Conservation (phyloP, 2,113 vertebrate genomes). For the Corvus hawaiiensis region DNA sequence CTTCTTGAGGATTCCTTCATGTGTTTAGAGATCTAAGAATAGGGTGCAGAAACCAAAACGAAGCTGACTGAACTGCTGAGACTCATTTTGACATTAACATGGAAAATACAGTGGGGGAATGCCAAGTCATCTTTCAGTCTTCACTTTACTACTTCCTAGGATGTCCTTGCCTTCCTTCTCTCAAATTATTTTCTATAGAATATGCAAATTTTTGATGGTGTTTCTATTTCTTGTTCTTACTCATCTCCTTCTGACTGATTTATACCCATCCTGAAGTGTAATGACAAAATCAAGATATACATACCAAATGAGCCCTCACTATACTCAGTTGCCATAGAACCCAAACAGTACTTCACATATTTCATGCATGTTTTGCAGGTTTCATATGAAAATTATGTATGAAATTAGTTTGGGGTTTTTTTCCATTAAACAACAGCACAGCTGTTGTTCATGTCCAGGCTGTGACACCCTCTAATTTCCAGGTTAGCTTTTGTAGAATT, state of each 20-base stretch:
- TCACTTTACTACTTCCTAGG: neutral
- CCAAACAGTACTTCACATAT: neutral
- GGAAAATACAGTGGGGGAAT: neutral
- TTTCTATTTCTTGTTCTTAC: neutral
- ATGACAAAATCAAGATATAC: neutral
- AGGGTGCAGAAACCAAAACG: neutral
- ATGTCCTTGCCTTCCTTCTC: neutral
- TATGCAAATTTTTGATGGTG: neutral
- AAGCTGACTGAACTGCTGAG: neutral
- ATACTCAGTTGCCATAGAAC: neutral
- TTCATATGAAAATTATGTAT: neutral
- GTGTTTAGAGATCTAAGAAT: neutral
- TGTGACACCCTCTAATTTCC: neutral
- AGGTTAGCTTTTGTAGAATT: neutral
- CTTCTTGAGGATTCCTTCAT: neutral
- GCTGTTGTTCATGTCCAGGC: neutral
- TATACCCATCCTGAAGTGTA: neutral
- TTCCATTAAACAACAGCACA: neutral
- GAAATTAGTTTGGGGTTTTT: rapidly evolving
- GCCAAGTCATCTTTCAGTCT: neutral
- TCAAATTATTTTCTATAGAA: neutral
- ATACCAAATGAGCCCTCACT: neutral
- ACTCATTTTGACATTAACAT: neutral
- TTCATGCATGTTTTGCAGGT: neutral
- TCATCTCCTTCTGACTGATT: neutral